A percentile compares a stretch with the other conserved stretches of the same genome.
phyloP scores from a whole-genome alignment of 30 jellyfish, hydroid and myxozoan species.

The Chrysaora quinquecirrha region DNA sequence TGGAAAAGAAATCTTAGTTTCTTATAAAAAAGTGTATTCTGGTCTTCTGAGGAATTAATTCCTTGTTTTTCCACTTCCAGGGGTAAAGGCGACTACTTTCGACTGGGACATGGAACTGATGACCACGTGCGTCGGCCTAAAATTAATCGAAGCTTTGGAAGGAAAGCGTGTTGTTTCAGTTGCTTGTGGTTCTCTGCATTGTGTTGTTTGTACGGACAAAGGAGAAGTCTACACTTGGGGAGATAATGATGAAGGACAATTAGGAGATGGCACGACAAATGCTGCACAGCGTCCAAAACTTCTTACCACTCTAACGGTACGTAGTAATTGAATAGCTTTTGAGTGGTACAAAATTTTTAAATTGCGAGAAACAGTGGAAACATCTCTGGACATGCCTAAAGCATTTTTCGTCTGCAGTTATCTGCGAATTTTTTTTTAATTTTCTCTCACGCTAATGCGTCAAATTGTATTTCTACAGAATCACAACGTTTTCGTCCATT shows the following conservation, averaged over 20 bases:
- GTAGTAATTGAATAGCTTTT: too few species aligned
- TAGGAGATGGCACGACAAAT: conserved; percentile 90
- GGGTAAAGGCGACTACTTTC: conserved; percentile 96
- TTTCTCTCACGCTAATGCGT: too few species aligned
- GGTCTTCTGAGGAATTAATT: too few species aligned
- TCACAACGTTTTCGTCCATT: too few species aligned
- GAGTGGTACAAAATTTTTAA: too few species aligned
- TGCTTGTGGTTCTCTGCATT: conserved; percentile 88
- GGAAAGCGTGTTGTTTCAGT: conserved; percentile 77
- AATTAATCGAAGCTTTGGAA: conserved; percentile 67
- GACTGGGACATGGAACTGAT: conserved; percentile 93
- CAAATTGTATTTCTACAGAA: too few species aligned
- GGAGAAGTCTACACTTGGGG: conserved; percentile 98
- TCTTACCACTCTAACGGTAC: conserved; percentile 57
- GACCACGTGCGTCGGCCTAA: conserved; percentile 93
- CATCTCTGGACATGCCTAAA: too few species aligned
- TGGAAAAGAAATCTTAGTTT: too few species aligned
- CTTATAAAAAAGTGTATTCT: too few species aligned
- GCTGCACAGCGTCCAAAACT: conserved; percentile 78
- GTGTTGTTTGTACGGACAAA: conserved; percentile 85
- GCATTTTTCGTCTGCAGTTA: too few species aligned
- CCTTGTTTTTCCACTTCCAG: conserved; percentile 38
- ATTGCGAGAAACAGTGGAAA: too few species aligned
- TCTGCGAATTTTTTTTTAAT: too few species aligned
- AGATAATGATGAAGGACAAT: conserved; percentile 92